Conservation (phyloP, 2,113 vertebrate genomes). For the Girardinichthys multiradiatus region DNA sequence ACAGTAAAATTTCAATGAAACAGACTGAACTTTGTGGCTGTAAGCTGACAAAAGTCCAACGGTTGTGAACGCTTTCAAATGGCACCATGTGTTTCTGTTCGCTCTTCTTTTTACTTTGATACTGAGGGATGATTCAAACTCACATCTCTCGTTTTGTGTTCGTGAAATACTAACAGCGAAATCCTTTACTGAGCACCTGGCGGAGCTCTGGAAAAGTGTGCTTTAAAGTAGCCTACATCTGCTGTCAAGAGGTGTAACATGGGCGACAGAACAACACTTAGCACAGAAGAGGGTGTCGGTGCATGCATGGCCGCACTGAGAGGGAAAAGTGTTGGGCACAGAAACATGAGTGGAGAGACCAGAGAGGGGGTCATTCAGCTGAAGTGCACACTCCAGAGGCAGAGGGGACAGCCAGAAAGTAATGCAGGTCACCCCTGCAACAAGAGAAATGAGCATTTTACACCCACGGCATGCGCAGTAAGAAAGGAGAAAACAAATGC, state of each 20-base stretch:
- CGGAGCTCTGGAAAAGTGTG: conserved; percentile 45
- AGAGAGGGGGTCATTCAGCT: conserved; percentile 63
- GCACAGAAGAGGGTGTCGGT: conserved; percentile 55
- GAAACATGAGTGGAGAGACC: conserved; percentile 51
- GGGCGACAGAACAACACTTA: conserved; percentile 53
- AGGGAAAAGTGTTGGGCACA: conserved; percentile 49
- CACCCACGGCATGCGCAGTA: conserved; percentile 50
- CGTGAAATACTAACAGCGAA: conserved; percentile 68
- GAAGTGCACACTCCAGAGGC: conserved; percentile 66
- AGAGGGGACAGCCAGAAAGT: conserved; percentile 52
- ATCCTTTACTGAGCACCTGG: conserved; percentile 35
- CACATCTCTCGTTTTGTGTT: conserved; percentile 29
- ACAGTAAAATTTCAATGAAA: background rate
- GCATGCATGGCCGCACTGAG: conserved; percentile 59
- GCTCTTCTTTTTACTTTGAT: conserved; percentile 44
- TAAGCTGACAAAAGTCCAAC: background rate
- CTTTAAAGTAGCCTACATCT: conserved; percentile 50
- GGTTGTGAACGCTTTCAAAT: background rate
- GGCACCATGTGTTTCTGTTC: background rate
- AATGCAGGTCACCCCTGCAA: conserved; percentile 74
- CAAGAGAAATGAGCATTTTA: conserved; percentile 42
- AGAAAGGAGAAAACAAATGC: conserved; percentile 36
- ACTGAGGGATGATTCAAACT: conserved; percentile 43
- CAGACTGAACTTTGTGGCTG: background rate
- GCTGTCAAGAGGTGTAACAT: conserved; percentile 50